phyloP scores from a whole-genome alignment of 2,797 vertebrate genomes.

The Miichthys miiuy region DNA sequence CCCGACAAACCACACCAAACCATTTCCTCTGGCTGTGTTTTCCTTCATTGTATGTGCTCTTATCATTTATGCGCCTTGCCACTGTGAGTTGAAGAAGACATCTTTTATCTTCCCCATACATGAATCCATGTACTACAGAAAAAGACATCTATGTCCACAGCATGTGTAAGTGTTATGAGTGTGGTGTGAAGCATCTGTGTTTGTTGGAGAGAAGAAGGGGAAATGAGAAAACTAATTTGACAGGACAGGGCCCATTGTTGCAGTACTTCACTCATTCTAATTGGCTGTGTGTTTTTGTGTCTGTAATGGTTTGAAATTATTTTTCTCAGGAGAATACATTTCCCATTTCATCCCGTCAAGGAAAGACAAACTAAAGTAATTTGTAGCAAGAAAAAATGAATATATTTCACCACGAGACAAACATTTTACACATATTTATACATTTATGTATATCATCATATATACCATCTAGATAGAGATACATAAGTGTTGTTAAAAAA shows the following conservation, averaged over 20 bases:
- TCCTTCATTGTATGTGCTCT: neutral
- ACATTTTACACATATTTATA: constrained; percentile 1
- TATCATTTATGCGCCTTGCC: constrained; percentile 13
- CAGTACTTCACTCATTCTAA: constrained; percentile 68
- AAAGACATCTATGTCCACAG: constrained; percentile 39
- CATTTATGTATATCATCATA: neutral
- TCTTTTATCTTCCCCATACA: constrained; percentile 11
- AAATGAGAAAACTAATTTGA: constrained; percentile 74
- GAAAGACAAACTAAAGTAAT: constrained; percentile 27
- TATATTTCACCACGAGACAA: neutral
- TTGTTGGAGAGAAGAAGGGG: constrained; percentile 36
- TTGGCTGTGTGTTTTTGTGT: constrained; percentile 59
- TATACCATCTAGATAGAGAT: no score
- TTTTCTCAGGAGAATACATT: constrained; percentile 61
- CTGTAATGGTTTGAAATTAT: constrained; percentile 72
- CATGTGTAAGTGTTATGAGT: constrained; percentile 2
- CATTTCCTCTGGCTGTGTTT: constrained; percentile 7
- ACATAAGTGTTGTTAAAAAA: no score
- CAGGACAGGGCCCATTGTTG: constrained; percentile 43
- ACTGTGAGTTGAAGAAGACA: constrained; percentile 16
- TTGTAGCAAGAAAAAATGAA: constrained; percentile 20
- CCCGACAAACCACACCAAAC: neutral
- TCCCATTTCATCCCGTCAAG: constrained; percentile 58
- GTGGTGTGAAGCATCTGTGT: constrained; percentile 41
- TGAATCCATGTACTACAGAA: constrained; percentile 24